Conservation (phyloP, 2,888 invertebrate species). For the Rhagophthalmus giganteus region DNA sequence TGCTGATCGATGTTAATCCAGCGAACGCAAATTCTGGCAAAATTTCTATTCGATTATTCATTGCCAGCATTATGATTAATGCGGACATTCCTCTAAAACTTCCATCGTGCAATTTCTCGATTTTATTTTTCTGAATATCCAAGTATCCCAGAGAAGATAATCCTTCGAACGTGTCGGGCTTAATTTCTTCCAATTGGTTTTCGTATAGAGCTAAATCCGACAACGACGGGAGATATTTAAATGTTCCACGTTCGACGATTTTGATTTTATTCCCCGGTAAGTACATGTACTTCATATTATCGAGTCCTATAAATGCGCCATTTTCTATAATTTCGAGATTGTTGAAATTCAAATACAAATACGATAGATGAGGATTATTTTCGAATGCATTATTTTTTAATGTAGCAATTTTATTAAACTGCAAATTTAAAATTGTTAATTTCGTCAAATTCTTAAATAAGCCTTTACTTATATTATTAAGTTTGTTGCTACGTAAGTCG, state of each 20-base stretch:
- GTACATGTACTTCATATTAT: neutral
- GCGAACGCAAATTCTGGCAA: neutral
- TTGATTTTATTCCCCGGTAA: slow-evolving; percentile 5
- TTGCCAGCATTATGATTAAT: neutral
- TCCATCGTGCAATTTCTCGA: neutral
- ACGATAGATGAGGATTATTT: slow-evolving; percentile 1
- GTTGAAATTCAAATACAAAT: slow-evolving; percentile 1
- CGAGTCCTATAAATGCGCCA: neutral
- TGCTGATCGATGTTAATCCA: neutral
- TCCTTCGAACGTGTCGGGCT: slow-evolving; percentile 2
- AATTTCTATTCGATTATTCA: neutral
- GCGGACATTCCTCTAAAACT: slow-evolving; percentile 3
- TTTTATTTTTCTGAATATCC: slow-evolving; percentile 3
- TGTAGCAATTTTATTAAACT: slow-evolving; percentile 20
- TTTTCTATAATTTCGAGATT: slow-evolving; percentile 3
- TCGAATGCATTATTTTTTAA: slow-evolving; percentile 23
- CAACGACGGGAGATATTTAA: slow-evolving; percentile 1
- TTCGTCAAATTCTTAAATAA: slow-evolving; percentile 24
- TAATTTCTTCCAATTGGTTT: neutral
- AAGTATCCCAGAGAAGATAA: slow-evolving; percentile 1
- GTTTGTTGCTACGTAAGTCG: slow-evolving; percentile 24
- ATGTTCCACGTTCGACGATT: neutral
- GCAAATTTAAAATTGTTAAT: slow-evolving; percentile 21
- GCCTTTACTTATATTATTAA: slow-evolving; percentile 21
- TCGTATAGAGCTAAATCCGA: neutral